A percentile compares a stretch with the other conserved stretches of the same genome.
These are phyloP conservation scores for Labrus mixtus DNA, from an alignment of 2,113 vertebrate genomes.

Conservation along the genomic window DNA sequence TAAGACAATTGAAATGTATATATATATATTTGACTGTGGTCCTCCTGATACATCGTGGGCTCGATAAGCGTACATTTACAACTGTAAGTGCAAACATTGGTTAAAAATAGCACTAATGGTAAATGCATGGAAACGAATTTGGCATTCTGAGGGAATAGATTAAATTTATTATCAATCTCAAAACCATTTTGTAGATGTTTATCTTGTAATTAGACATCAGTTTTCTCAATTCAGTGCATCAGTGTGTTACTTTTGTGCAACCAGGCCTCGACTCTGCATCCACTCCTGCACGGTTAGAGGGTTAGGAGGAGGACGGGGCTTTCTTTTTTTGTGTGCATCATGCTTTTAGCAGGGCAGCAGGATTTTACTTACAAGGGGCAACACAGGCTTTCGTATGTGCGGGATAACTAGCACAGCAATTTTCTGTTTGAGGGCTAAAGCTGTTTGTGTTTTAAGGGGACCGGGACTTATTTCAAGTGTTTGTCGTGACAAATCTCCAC, in stretches of 20 bases:
- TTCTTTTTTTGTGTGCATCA: background rate
- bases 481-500: background rate
- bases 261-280: constrained; percentile 4
- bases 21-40: too few relatives aligned
- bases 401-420: background rate
- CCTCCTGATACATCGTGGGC: background rate
- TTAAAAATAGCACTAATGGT: background rate
- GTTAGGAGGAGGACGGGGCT: constrained; percentile 31
- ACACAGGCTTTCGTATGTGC: background rate
- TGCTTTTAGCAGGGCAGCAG: background rate
- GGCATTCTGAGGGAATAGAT: background rate
- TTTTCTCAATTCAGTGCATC: background rate
- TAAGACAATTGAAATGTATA: too few relatives aligned
- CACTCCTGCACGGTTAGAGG: constrained; percentile 14
- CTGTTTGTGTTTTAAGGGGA: too few relatives aligned
- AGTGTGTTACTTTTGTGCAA: constrained; percentile 9
- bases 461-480: too few relatives aligned
- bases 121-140: background rate
- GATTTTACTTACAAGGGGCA: constrained; percentile 42
- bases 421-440: background rate
- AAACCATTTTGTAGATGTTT: background rate
- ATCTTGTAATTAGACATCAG: background rate
- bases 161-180: background rate
- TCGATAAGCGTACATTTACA: background rate
- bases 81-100: background rate